These are phyloP conservation scores for Microcebus tavaratra DNA, from an alignment of 2,113 vertebrate genomes.

Conservation along the genomic window DNA sequence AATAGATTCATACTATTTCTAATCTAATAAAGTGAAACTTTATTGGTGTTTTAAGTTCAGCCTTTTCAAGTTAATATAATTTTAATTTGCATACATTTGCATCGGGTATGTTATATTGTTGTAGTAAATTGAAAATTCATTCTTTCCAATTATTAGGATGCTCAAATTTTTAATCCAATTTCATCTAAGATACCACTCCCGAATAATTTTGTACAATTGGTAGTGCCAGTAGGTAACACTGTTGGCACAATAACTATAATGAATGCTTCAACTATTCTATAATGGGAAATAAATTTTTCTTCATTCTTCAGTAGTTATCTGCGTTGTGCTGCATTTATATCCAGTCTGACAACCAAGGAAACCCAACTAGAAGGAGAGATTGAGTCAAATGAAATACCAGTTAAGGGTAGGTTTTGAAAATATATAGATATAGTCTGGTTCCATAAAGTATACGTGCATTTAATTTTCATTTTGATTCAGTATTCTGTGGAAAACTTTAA, in stretches of 20 bases:
- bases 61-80: slow-evolving; percentile 24
- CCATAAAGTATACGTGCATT: not conserved
- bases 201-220: slow-evolving; percentile 24
- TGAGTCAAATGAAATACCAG: not conserved
- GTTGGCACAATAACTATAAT: not conserved
- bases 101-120: not conserved
- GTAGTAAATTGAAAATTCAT: slow-evolving; percentile 12
- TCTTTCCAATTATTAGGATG: not conserved
- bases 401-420: not conserved
- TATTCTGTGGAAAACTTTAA: slow-evolving; percentile 10
- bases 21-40: not conserved
- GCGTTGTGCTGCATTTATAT: not conserved
- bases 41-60: not conserved
- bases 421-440: not conserved
- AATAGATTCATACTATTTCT: slow-evolving; percentile 28
- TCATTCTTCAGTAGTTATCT: not conserved
- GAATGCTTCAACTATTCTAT: not conserved
- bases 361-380: not conserved
- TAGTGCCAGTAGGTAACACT: not conserved
- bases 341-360: not conserved
- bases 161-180: not conserved
- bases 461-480: slow-evolving; percentile 47
- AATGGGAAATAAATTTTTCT: not conserved
- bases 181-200: slow-evolving; percentile 8
- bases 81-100: not conserved